A percentile compares a stretch with the other conserved stretches of the same genome.
Evolutionary conservation across 2,797 vertebrate genomes (phyloP).

Genomic region (Brotula barbata): DNA sequence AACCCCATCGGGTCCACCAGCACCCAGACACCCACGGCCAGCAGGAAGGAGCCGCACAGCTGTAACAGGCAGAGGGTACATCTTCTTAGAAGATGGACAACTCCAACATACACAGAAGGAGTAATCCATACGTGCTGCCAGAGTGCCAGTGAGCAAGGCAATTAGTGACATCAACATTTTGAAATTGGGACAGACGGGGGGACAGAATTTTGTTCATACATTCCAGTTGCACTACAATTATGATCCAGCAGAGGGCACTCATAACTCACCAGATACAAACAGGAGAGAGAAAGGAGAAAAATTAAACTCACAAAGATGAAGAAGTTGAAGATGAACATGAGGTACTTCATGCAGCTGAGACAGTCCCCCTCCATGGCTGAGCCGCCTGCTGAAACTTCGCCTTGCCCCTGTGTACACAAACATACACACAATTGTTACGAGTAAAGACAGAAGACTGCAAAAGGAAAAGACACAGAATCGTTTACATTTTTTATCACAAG

Average conservation of each 20-base stretch:
- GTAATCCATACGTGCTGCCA: too few relatives aligned
- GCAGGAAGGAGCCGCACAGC: conserved; percentile 89
- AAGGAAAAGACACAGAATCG: too few relatives aligned
- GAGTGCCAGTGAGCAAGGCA: too few relatives aligned
- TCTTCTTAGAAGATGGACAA: background rate
- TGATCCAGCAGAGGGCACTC: background rate
- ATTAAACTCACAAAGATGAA: conserved; percentile 88
- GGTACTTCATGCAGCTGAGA: conserved; percentile 90
- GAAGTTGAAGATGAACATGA: conserved; percentile 95
- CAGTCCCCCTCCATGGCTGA: conserved; percentile 88
- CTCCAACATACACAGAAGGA: too few relatives aligned
- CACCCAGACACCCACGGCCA: conserved; percentile 89
- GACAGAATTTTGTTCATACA: too few relatives aligned
- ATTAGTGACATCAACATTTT: too few relatives aligned
- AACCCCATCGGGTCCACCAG: conserved; percentile 90
- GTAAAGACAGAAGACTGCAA: too few relatives aligned
- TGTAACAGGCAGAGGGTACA: conserved; percentile 57
- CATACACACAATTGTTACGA: conserved; percentile 9
- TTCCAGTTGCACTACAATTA: too few relatives aligned
- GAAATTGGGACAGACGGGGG: too few relatives aligned
- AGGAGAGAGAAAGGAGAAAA: background rate
- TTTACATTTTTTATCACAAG: too few relatives aligned
- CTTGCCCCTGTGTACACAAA: conserved; percentile 49
- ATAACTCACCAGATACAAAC: too few relatives aligned
- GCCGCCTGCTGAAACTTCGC: conserved; percentile 49